Conservation (phyloP, 2,888 invertebrate species). For the Deilephila elpenor region DNA sequence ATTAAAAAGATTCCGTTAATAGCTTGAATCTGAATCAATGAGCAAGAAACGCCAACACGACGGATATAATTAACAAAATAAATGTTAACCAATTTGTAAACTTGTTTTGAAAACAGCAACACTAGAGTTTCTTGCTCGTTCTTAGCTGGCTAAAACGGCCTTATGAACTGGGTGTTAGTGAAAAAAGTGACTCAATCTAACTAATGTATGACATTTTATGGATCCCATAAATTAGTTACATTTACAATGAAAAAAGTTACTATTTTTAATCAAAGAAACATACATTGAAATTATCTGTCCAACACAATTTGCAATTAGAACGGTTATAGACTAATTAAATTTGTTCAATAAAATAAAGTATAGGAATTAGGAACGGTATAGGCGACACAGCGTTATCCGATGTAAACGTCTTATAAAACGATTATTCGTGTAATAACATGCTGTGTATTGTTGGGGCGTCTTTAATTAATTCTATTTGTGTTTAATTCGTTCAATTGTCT, state of each 20-base stretch:
- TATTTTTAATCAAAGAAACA: no score
- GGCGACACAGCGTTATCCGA: no score
- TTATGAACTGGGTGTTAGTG: no score
- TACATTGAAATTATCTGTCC: no score
- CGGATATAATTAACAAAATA: neutral
- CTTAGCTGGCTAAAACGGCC: no score
- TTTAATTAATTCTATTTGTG: neutral
- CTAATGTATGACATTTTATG: no score
- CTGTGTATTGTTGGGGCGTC: neutral
- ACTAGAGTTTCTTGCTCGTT: no score
- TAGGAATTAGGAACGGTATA: neutral
- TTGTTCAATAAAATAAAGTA: neutral
- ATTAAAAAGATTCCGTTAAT: slow-evolving; percentile 32
- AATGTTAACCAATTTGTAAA: neutral
- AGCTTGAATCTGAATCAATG: slow-evolving; percentile 32
- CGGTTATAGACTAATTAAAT: neutral
- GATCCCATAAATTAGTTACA: no score
- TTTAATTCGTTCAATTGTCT: neutral
- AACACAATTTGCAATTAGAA: neutral
- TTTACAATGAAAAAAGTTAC: neutral
- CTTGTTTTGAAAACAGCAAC: no score
- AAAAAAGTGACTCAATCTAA: no score
- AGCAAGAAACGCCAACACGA: slow-evolving; percentile 7
- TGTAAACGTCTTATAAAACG: neutral
- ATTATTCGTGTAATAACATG: neutral